These are phyloP conservation scores for Lordiphosa andalusiaca DNA, from an alignment of 2,888 invertebrate genomes.

Conservation along the genomic window DNA sequence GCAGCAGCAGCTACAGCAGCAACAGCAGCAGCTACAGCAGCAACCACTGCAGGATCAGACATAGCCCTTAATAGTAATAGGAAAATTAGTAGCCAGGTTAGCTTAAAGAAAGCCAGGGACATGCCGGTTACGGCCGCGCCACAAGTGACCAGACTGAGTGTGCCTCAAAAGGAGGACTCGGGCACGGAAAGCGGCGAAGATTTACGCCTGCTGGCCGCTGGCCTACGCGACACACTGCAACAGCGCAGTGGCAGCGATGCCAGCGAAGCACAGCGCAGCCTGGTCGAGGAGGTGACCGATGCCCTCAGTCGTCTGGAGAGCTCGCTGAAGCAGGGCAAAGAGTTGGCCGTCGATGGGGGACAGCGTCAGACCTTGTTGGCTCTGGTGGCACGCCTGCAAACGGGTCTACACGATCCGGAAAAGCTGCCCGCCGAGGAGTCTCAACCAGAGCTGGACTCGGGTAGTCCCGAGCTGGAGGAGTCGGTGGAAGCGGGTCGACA, in stretches of 20 bases:
- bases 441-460: slow-evolving; percentile 13
- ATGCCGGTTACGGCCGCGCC: slow-evolving; percentile 9
- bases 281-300: slow-evolving; percentile 87
- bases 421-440: slow-evolving; percentile 72
- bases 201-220: slow-evolving; percentile 82
- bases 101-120: slow-evolving; percentile 20
- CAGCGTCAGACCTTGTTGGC: slow-evolving; percentile 84
- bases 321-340: slow-evolving; percentile 84
- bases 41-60: slow-evolving; percentile 12
- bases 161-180: slow-evolving; percentile 83
- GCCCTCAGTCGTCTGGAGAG: slow-evolving; percentile 88
- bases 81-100: slow-evolving; percentile 49
- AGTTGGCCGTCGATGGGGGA: slow-evolving; percentile 81
- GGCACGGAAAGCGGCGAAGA: slow-evolving; percentile 87
- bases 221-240: slow-evolving; percentile 82
- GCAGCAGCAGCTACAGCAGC: slow-evolving; percentile 18
- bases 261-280: slow-evolving; percentile 83
- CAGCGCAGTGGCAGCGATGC: slow-evolving; percentile 75
- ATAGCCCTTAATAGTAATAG: slow-evolving; percentile 47
- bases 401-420: slow-evolving; percentile 78
- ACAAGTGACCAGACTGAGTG: slow-evolving; percentile 70
- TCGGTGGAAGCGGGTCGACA: slow-evolving; percentile 77
- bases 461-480: slow-evolving; percentile 39
- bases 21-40: slow-evolving; percentile 19
- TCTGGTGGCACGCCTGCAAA: slow-evolving; percentile 86